phyloP scores from a whole-genome alignment of 1,140 invertebrate genomes.

The Lethrus apterus region DNA sequence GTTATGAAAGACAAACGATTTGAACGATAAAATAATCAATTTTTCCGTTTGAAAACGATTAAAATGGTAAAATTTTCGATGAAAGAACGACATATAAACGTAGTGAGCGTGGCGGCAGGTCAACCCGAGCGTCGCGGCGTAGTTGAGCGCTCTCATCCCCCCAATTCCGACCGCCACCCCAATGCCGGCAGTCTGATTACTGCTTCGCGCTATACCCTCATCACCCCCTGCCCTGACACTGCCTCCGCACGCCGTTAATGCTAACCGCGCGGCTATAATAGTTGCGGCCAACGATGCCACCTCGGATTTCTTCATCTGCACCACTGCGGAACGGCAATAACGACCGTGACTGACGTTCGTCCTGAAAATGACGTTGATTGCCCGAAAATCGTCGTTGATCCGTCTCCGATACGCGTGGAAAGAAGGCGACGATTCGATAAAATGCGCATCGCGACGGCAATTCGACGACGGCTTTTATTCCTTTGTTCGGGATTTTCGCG shows the following conservation, averaged over 20 bases:
- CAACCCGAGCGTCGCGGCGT: constrained; percentile 37
- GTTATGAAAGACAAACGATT: no score
- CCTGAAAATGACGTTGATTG: no score
- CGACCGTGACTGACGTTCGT: not conserved
- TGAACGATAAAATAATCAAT: no score
- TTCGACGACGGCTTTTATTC: no score
- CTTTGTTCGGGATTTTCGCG: no score
- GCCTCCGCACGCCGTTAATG: constrained; percentile 1
- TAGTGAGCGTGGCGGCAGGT: constrained; percentile 34
- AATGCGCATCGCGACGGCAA: no score
- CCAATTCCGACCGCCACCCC: constrained; percentile 15
- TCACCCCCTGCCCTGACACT: constrained; percentile 8
- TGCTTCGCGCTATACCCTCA: constrained; percentile 9
- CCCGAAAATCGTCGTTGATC: no score
- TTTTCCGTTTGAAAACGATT: no score
- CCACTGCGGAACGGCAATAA: not conserved
- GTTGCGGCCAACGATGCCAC: not conserved
- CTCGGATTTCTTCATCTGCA: not conserved
- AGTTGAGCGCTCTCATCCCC: constrained; percentile 28
- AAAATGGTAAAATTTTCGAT: no score
- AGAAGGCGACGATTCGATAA: no score
- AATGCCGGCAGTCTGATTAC: constrained; percentile 20
- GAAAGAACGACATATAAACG: no score
- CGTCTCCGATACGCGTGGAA: no score
- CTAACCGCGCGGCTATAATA: not conserved